Evolutionary conservation across 1,140 invertebrate species (phyloP).

Genomic region (Ladona fulva): DNA sequence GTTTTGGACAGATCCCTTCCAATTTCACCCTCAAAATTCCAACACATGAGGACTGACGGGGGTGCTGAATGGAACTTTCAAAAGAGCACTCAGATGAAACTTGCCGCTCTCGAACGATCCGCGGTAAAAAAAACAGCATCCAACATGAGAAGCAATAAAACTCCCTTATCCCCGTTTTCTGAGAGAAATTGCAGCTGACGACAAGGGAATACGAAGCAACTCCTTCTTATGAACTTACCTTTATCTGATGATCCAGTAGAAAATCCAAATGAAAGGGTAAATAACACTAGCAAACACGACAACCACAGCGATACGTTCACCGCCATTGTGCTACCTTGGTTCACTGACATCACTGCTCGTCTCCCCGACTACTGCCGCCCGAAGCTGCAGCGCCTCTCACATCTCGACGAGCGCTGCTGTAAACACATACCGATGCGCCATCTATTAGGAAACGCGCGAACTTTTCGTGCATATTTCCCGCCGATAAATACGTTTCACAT

Average conservation of each 20-base stretch:
- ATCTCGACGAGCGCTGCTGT: too few relatives aligned
- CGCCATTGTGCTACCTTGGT: slow-evolving; percentile 1
- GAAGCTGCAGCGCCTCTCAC: not conserved
- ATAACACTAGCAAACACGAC: not conserved
- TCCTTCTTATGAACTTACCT: not conserved
- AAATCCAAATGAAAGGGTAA: not conserved
- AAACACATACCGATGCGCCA: not conserved
- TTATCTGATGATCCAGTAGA: not conserved
- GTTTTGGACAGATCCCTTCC: too few relatives aligned
- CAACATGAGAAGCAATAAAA: not conserved
- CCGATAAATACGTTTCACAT: too few relatives aligned
- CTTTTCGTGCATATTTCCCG: too few relatives aligned
- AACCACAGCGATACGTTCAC: not conserved
- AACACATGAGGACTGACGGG: too few relatives aligned
- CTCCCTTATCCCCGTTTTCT: not conserved
- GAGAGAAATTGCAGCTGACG: too few relatives aligned
- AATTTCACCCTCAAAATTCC: too few relatives aligned
- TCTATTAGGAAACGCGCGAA: not conserved
- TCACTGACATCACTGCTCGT: not conserved
- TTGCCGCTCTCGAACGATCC: not conserved
- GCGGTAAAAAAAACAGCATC: not conserved
- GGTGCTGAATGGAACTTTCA: not conserved
- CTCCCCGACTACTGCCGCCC: not conserved
- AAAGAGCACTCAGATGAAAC: not conserved
- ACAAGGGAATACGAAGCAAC: too few relatives aligned